Conservation (phyloP, 2,113 vertebrate genomes). For the Pleuronectes platessa region DNA sequence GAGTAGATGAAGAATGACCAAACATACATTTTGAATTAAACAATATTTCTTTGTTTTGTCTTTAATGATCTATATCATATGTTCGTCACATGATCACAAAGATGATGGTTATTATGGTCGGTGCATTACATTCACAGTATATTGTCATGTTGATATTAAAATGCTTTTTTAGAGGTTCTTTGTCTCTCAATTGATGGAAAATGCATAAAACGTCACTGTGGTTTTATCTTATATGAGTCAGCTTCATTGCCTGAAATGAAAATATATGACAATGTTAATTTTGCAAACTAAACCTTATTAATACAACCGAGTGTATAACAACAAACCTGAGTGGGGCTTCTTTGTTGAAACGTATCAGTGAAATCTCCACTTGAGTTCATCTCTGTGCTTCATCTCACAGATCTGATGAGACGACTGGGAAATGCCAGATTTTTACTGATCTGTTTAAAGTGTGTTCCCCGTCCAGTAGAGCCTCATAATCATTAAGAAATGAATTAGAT, state of each 20-base stretch:
- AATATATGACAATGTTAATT: not conserved
- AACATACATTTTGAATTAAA: no score
- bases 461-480: constrained; percentile 60
- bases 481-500: constrained; percentile 77
- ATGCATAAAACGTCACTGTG: no score
- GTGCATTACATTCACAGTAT: not conserved
- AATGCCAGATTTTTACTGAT: constrained; percentile 57
- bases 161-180: not conserved
- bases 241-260: not conserved
- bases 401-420: constrained; percentile 45
- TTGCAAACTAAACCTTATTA: not conserved
- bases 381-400: constrained; percentile 40
- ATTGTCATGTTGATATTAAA: not conserved
- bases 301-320: not conserved
- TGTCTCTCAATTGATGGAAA: not conserved
- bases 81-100: no score
- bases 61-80: no score
- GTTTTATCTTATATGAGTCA: not conserved
- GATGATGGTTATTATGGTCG: no score
- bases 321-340: constrained; percentile 1
- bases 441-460: constrained; percentile 62
- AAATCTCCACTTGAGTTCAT: constrained; percentile 21
- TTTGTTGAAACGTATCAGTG: constrained; percentile 8
- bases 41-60: no score
- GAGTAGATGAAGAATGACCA: no score